A percentile compares a stretch with the other conserved stretches of the same genome.
phyloP scores from a whole-genome alignment of 2,888 invertebrate genomes.

The Harmothoe impar region DNA sequence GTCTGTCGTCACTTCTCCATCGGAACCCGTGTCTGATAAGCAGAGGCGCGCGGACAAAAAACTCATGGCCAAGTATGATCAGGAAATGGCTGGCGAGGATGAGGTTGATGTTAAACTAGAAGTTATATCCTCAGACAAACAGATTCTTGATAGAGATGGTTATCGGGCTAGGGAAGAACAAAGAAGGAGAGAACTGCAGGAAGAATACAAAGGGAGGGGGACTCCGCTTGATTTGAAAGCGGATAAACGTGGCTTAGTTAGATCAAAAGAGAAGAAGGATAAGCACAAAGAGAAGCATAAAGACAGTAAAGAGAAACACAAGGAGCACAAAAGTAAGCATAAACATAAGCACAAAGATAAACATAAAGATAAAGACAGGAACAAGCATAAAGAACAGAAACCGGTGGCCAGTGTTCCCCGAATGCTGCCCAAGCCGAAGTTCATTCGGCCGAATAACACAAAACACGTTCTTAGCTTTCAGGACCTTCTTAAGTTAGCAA shows the following conservation, averaged over 20 bases:
- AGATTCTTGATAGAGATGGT: conserved; percentile 35
- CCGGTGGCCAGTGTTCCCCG: not conserved
- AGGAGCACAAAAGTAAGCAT: conserved; percentile 58
- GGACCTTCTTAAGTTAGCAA: conserved; percentile 53
- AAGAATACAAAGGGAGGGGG: conserved; percentile 6
- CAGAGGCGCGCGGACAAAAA: conserved; percentile 41
- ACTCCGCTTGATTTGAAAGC: conserved; percentile 1
- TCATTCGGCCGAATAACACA: not conserved
- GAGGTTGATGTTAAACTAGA: not conserved
- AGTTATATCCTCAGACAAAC: conserved; percentile 17
- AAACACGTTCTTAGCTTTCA: conserved; percentile 50
- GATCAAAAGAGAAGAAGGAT: not conserved
- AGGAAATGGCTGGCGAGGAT: not conserved
- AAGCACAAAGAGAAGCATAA: conserved; percentile 35
- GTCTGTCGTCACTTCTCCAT: not conserved
- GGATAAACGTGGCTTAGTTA: not conserved
- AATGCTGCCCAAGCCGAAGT: conserved; percentile 5
- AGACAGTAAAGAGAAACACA: not conserved
- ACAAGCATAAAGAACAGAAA: conserved; percentile 17
- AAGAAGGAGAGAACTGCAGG: not conserved
- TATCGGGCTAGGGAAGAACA: conserved; percentile 16
- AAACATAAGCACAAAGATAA: conserved; percentile 59
- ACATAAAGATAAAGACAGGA: conserved; percentile 46
- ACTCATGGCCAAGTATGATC: conserved; percentile 48
- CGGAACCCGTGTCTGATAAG: not conserved